Evolutionary conservation across 2,797 vertebrate genomes (phyloP), one percentile per base, ranked within the genome.

Genomic region (Lerista edwardsae): DNA sequence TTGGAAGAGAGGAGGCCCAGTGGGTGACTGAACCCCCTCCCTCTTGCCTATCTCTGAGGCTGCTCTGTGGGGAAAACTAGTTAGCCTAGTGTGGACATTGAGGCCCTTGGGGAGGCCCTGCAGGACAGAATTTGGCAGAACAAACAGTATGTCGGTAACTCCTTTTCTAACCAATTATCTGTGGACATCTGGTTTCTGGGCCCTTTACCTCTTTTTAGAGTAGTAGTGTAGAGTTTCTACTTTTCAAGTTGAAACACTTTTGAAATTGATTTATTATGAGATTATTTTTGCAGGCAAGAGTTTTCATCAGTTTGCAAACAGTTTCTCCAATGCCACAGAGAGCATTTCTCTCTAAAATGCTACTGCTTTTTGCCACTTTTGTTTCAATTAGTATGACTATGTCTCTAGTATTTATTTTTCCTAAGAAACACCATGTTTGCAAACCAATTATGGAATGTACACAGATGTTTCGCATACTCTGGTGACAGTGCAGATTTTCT

Each of bases 391-490:
- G 44, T 10, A 1, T 69, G 57, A 2, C 7, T 64, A 80, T 88
- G 61, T 86, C 83, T 90, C 85, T 51, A 81, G 77, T 4, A 81
- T 21, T 75, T 51, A 51, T 83, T 88, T 88, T 89, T 59, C 34
- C 64, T 34, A 11, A 86, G 86, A 84, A 82, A 76, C 27, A 41
- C 2, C 14, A 29, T 80, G 47, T 67, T 57, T 41, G 6, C 6
- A 9, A 84, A 59, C 17, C 29, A 75, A 36, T 2, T 29, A 19
- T 84, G 0, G 4, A 29, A 82, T 79, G 82, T 51, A 51, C 47
- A 2, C 47, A 51, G 47, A 6, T 51, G 47, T 51, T 51, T 51
- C 9, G 47, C 12, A 14, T 51, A 10, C 47, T 51, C 47, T 51
- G 47, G 47, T 9, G 9, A 44, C 9, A 44, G 41, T 44, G 41